Evolutionary conservation across 2,113 vertebrate genomes (phyloP), one percentile per base, ranked within the genome.

Genomic region (Cyanoderma ruficeps): DNA sequence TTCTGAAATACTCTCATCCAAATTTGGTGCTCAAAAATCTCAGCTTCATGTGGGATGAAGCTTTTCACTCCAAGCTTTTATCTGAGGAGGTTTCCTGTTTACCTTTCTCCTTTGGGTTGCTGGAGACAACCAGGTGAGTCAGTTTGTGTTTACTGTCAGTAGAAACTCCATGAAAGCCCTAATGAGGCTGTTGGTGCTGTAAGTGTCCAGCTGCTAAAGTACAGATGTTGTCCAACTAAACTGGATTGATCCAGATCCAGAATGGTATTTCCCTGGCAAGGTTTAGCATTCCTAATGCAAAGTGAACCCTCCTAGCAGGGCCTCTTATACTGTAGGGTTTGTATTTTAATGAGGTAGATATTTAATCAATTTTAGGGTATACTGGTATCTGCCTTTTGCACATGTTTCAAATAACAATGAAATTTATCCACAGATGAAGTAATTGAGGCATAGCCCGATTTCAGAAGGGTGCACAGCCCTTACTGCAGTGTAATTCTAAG

Each of bases 381-480:
- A 78, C 79, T 93, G 95, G 95, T 96, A 96, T 98, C 96, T 97
- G 95, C 37, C 10, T 95, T 95, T 95, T 97, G 97, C 97, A 97
- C 97, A 77, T 98, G 97, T 97, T 98, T 97, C 96, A 95, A 97
- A 98, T 98, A 97, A 97, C 97, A 97, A 96, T 96, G 97, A 97
- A 97, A 98, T 97, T 97, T 97, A 97, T 97, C 97, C 94, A 18
- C 94, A 94, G 96, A 97, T 97, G 97, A 97, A 98, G 97, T 98
- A 97, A 97, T 97, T 97, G 97, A 98, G 96, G 96, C 91, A 84
- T 96, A 94, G 96, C 96, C 87, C 7, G 65, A 88, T 97, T 97
- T 97, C 93, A 94, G 96, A 89, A 97, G 95, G 97, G 95, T 37
- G 52, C 89, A 50, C 87, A 79, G 87, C 89, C 94, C 94, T 95